Evolutionary conservation across 2,797 vertebrate species (phyloP).

Genomic region (Cyclura pinguis): DNA sequence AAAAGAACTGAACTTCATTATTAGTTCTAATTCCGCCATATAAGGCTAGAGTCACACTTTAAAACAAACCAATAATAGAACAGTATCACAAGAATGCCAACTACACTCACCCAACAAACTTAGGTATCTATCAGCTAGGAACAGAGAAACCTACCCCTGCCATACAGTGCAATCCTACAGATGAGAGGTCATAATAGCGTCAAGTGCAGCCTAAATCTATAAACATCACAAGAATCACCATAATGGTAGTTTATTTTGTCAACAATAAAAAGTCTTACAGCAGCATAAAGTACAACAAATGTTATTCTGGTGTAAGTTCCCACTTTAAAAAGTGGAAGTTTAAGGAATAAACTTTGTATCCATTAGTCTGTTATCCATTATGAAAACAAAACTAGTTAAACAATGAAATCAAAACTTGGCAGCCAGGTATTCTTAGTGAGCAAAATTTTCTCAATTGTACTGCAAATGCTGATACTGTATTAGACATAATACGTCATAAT

Average conservation of each 20-base stretch:
- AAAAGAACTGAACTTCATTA: not conserved
- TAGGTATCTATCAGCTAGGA: not conserved
- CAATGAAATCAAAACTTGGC: not conserved
- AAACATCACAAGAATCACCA: too few relatives aligned
- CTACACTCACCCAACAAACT: not conserved
- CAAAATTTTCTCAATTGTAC: not conserved
- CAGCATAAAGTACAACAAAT: not conserved
- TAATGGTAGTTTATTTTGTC: not conserved
- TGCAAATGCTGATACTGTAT: not conserved
- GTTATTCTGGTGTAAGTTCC: not conserved
- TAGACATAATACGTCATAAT: not conserved
- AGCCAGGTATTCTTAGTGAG: not conserved
- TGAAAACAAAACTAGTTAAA: not conserved
- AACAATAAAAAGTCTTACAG: not conserved
- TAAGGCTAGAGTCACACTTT: not conserved
- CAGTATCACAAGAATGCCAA: conserved; percentile 8
- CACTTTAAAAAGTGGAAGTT: not conserved
- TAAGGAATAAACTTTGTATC: not conserved
- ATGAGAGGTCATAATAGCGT: too few relatives aligned
- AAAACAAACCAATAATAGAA: not conserved
- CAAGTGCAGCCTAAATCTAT: not conserved
- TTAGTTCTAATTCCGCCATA: not conserved
- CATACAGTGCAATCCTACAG: not conserved
- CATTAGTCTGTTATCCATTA: too few relatives aligned
- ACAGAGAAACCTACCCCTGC: not conserved